Conservation (phyloP, 2,888 invertebrate species). For the Parasteatoda lunata region DNA sequence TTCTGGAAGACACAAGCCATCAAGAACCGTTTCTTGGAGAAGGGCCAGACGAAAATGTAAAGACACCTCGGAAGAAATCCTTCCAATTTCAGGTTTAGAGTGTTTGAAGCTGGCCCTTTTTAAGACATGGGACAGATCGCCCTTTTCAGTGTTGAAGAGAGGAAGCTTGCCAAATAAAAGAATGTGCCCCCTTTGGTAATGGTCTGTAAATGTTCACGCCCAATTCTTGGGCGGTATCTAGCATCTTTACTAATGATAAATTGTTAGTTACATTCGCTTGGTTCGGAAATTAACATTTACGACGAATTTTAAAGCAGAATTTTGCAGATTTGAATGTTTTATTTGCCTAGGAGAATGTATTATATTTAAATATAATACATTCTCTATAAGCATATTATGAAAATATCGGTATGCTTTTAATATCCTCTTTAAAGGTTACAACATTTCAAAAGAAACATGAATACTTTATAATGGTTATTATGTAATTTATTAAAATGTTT, state of each 20-base stretch:
- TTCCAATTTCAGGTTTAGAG: neutral
- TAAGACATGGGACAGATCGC: neutral
- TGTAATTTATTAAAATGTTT: no score
- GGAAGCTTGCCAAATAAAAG: slow-evolving; percentile 15
- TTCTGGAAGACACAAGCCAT: neutral
- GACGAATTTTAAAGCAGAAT: slow-evolving; percentile 1
- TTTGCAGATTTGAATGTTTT: no score
- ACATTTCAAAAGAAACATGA: no score
- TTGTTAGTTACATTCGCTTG: slow-evolving; percentile 8
- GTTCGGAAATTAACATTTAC: slow-evolving; percentile 15
- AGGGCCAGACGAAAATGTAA: slow-evolving; percentile 4
- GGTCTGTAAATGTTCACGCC: slow-evolving; percentile 21
- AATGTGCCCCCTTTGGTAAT: neutral
- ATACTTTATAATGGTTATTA: no score
- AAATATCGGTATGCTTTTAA: no score
- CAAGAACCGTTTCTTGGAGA: slow-evolving; percentile 15
- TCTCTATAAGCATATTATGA: no score
- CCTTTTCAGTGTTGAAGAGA: neutral
- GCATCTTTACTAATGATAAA: slow-evolving; percentile 4
- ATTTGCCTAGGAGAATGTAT: no score
- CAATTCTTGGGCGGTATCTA: slow-evolving; percentile 4
- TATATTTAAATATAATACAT: no score
- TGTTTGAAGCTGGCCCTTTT: slow-evolving; percentile 6
- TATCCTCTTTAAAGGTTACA: no score
- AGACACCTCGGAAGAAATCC: slow-evolving; percentile 23